Evolutionary conservation across 1,140 invertebrate genomes (phyloP), one percentile per base, ranked within the genome.

Genomic region (Scaptomyza pallida): DNA sequence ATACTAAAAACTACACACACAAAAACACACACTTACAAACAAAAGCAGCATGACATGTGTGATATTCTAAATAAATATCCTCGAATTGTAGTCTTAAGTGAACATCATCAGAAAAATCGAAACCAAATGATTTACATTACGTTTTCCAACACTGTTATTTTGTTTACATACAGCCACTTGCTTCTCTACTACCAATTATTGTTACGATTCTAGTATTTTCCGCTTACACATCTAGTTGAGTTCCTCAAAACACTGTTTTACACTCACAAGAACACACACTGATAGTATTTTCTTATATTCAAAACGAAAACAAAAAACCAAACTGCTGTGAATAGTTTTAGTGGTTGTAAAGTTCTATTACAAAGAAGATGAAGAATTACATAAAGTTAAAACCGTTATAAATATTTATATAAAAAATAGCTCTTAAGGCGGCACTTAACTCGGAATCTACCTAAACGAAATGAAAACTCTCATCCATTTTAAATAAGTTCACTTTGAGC

Each of bases 271-370:
- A 21, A 40, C 19, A 13, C 5, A 60, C 60, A 47, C 37, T 41
- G n/a, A 68, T 44, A 69, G 50, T 75, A 67, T 78, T 81, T 74
- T 75, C 70, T 65, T 64, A 75, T 55, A 78, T 72, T 65, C 48
- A 79, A 80, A 78, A 70, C 64, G 62, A 88, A 68, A 63, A 56
- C 52, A 70, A 68, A 64, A n/a, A 43, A 69, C 54, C 48, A 82
- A 88, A 83, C 82, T 89, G 82, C 82, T 88, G 82, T 88, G 82
- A 88, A 88, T 88, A 88, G 82, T 89, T 88, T 88, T 89, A 88
- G 82, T 89, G 83, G 83, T 88, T 88, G 82, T 88, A 89, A 88
- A 88, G 75, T 88, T 88, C 82, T 81, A 88, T 63, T 76, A 64
- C 64, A 63, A 63, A 64, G 62, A 69, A 17, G 10, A 21, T 5